Percentiles rank a stretch among this genome's conserved stretches.
These are phyloP conservation scores for Glaucopsyche alexis DNA, from an alignment of 2,888 invertebrate genomes.

Conservation along the genomic window DNA sequence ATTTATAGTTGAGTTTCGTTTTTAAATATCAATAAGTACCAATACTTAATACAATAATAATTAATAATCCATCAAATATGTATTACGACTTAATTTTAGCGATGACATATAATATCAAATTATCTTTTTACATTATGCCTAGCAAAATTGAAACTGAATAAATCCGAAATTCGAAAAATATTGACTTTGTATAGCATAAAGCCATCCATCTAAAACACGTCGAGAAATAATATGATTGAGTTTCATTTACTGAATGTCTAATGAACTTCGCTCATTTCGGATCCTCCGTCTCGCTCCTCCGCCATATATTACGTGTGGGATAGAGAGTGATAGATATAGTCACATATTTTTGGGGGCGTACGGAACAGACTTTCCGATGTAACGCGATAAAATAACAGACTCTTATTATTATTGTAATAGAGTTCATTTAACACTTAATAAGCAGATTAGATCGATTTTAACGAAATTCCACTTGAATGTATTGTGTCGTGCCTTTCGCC, in stretches of 20 bases:
- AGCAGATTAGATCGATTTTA: conserved; percentile 14
- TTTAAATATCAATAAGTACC: no score
- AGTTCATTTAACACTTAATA: conserved; percentile 10
- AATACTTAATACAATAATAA: no score
- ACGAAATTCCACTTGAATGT: not conserved
- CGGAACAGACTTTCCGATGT: conserved; percentile 15
- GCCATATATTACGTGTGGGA: conserved; percentile 31
- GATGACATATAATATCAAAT: no score
- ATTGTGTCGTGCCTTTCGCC: not conserved
- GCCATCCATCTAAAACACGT: conserved; percentile 51
- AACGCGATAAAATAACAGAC: conserved; percentile 23
- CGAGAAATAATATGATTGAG: conserved; percentile 63
- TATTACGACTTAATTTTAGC: no score
- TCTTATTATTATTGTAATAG: conserved; percentile 5
- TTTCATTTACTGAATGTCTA: conserved; percentile 71
- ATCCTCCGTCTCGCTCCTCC: conserved; percentile 41
- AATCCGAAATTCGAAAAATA: not conserved
- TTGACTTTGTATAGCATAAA: conserved; percentile 41
- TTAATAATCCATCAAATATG: no score
- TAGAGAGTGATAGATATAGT: conserved; percentile 41
- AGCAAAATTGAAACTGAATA: not conserved
- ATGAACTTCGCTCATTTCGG: conserved; percentile 61
- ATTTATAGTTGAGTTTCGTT: no score
- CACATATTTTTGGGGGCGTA: conserved; percentile 7
- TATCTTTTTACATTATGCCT: no score